Conservation (phyloP, 2,888 invertebrate species). For the Yponomeuta malinellus region DNA sequence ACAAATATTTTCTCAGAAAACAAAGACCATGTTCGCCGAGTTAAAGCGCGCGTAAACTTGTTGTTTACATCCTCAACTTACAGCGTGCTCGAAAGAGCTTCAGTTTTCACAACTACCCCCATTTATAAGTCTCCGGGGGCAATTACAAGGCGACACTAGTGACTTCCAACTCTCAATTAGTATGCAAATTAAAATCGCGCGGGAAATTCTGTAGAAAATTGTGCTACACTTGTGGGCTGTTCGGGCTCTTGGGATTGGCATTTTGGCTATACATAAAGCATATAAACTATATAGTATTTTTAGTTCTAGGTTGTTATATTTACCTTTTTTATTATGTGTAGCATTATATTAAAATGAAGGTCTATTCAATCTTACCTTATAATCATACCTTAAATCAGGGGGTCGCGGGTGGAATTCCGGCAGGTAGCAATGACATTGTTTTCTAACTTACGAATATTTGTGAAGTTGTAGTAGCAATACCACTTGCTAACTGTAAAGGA, state of each 20-base stretch:
- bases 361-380: too few species aligned
- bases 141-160: slow-evolving; percentile 22
- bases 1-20: background rate
- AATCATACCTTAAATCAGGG: too few species aligned
- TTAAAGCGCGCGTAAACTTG: background rate
- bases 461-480: too few species aligned
- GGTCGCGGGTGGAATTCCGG: too few species aligned
- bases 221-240: slow-evolving; percentile 10
- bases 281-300: too few species aligned
- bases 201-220: slow-evolving; percentile 20
- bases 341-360: too few species aligned
- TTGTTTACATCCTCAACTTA: background rate
- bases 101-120: slow-evolving; percentile 20
- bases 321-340: too few species aligned
- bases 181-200: slow-evolving; percentile 21
- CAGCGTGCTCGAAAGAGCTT: background rate
- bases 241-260: background rate
- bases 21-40: background rate
- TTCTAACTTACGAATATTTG: too few species aligned
- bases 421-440: too few species aligned
- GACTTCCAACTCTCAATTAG: slow-evolving; percentile 20
- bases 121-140: slow-evolving; percentile 21
- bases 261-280: too few species aligned
- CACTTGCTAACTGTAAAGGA: too few species aligned
- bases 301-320: too few species aligned